These are phyloP conservation scores for Orchestia grillus DNA, from an alignment of 1,140 invertebrate genomes.

Conservation along the genomic window DNA sequence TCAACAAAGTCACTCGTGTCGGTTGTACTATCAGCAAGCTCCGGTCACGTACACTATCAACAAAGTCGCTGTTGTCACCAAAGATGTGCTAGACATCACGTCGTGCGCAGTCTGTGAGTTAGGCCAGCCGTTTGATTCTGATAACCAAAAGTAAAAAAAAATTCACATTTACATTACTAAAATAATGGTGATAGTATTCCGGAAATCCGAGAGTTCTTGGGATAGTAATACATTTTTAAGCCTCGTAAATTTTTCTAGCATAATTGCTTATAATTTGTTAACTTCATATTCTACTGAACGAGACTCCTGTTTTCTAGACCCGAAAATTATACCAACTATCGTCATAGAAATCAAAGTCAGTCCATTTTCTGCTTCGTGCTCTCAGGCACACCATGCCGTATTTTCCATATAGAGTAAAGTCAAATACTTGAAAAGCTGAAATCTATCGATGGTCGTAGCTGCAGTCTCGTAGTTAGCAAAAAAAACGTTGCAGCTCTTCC, in stretches of 20 bases:
- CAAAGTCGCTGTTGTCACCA: neutral
- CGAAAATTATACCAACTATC: neutral
- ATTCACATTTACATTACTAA: too few species aligned
- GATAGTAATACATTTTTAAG: too few species aligned
- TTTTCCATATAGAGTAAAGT: neutral
- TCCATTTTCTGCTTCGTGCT: neutral
- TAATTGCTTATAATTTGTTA: too few species aligned
- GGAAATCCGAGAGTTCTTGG: too few species aligned
- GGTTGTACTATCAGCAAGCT: neutral
- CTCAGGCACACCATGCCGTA: neutral
- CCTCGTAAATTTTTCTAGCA: too few species aligned
- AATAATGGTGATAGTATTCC: too few species aligned
- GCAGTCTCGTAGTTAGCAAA: neutral
- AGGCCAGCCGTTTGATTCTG: too few species aligned
- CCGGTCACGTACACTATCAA: too few species aligned
- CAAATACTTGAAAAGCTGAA: neutral
- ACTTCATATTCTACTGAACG: neutral
- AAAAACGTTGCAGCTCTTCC: neutral
- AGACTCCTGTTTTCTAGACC: neutral
- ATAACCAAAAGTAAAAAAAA: too few species aligned
- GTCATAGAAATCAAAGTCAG: neutral
- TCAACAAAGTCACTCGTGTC: neutral
- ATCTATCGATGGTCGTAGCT: neutral
- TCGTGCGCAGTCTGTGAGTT: too few species aligned
- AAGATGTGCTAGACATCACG: too few species aligned